Evolutionary conservation across 2,888 invertebrate genomes (phyloP), one percentile per base, ranked within the genome.

Genomic region (Drosophila trichaetosa): DNA sequence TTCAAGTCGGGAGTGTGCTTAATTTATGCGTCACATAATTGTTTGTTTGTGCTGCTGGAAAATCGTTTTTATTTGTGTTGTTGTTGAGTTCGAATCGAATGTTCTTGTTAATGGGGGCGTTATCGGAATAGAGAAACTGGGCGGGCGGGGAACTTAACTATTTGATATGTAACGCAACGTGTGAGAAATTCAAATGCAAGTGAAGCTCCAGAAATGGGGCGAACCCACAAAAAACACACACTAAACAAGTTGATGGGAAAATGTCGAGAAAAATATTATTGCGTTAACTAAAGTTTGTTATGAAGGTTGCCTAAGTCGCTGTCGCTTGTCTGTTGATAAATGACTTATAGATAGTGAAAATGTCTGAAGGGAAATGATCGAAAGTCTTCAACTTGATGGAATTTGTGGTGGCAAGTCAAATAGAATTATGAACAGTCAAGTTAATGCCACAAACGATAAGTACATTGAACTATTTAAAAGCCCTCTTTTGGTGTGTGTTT

Each of bases 101-200:
- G 63, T 85, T 86, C 86, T 83, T 64, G 64, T 82, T 86, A 80
- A 86, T 86, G 88, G 88, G 85, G 85, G 85, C 80, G 86, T 80
- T 83, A 81, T 82, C 76, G 54, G 63, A 46, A 59, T 16, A 21
- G 10, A 10, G 7, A 31, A 40, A 40, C 8, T 38, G n/a, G 13
- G 31, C 27, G 24, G 29, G 5, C 34, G 58, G 67, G 48, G 4
- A 16, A 31, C 54, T 49, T 52, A 65, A 67, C 54, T 68, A 73
- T 80, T 83, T 78, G 69, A 86, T 81, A 77, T 79, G 76, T 83
- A 81, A 79, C 76, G 62, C 54, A 73, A 77, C 74, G 83, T 88
- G 88, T 88, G 88, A 86, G 83, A 88, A 88, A 80, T 88, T 82
- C 69, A 75, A 73, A 69, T 77, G 59, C 61, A 73, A 49, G 27